Evolutionary conservation across 2,797 vertebrate species (phyloP), one percentile per base, ranked within the genome.

Genomic region (Neostethus bicornis): DNA sequence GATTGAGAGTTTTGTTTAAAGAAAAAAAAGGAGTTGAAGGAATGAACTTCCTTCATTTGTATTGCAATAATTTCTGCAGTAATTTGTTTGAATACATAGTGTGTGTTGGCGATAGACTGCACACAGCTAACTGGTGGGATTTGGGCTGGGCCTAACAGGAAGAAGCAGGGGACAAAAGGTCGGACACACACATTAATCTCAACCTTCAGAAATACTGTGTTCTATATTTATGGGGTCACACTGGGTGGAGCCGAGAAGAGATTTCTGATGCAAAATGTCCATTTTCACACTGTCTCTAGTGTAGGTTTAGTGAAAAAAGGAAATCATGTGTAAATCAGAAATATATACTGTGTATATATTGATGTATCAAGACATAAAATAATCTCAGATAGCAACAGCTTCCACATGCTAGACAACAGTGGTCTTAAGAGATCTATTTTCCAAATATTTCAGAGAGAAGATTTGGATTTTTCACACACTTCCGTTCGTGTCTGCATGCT

Each of bases 81-180:
- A 26, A 29, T 61, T 42, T 52, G 10, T 52, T 39, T 10, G 38
- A 29, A 35, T 62, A 21, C 43, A n/a, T n/a, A n/a, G 23, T 66
- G 11, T 45, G 31, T 49, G 47, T 51, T 42, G 4, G n/a, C 14
- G 55, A 20, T 55, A 35, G 49, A 46, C 19, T 46, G 46, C 74
- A 81, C 80, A 70, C 42, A 59, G 61, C 52, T 63, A 71, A 79
- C 73, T 73, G 45, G 41, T 37, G 66, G 66, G 59, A 72, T 59
- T 51, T 52, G 38, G 64, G 58, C 66, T 52, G 35, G 64, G 72
- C 62, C 58, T 61, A 70, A 85, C 87, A 94, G 94, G 93, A 96
- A 94, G 88, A 77, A 75, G 81, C 54, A 46, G 50, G 71, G 91
- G 89, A 95, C 91, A 93, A 91, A 94, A 93, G 88, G 92, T 93